Percentiles rank a stretch among this genome's conserved stretches.
Conservation (phyloP, 2,113 vertebrate genomes). For the Myotis yumanensis region DNA sequence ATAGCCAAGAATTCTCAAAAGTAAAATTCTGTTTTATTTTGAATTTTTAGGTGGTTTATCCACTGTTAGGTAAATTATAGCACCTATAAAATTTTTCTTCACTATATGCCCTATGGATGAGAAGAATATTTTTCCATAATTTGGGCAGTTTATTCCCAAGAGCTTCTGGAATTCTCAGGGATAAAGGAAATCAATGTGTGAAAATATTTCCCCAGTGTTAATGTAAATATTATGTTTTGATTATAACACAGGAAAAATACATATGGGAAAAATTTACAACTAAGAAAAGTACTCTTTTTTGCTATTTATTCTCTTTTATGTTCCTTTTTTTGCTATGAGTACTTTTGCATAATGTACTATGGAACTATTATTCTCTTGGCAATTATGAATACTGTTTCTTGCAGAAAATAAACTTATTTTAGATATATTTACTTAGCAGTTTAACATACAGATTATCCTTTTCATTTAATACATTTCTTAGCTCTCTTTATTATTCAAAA, state of each 20-base stretch:
- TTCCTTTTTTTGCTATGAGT: not conserved
- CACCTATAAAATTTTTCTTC: not conserved
- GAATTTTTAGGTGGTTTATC: not conserved
- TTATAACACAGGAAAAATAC: not conserved
- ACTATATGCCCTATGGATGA: not conserved
- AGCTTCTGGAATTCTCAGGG: not conserved
- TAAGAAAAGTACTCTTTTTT: not conserved
- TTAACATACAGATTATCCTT: not conserved
- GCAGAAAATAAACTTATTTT: not conserved
- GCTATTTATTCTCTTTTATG: not conserved
- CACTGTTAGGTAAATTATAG: not conserved
- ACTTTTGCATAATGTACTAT: not conserved
- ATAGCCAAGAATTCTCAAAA: not conserved
- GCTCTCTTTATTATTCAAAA: not conserved
- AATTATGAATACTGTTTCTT: not conserved
- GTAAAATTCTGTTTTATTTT: slow-evolving; percentile 5
- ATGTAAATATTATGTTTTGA: not conserved
- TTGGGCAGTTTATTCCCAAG: not conserved
- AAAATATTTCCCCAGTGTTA: not conserved
- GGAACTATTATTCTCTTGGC: not conserved
- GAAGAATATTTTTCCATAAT: not conserved
- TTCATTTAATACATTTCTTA: not conserved
- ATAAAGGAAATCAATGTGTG: not conserved
- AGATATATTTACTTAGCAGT: not conserved
- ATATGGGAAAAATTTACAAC: not conserved